These are phyloP conservation scores for Pipistrellus pipistrellus DNA, from an alignment of 2,797 vertebrate genomes.

Conservation along the genomic window DNA sequence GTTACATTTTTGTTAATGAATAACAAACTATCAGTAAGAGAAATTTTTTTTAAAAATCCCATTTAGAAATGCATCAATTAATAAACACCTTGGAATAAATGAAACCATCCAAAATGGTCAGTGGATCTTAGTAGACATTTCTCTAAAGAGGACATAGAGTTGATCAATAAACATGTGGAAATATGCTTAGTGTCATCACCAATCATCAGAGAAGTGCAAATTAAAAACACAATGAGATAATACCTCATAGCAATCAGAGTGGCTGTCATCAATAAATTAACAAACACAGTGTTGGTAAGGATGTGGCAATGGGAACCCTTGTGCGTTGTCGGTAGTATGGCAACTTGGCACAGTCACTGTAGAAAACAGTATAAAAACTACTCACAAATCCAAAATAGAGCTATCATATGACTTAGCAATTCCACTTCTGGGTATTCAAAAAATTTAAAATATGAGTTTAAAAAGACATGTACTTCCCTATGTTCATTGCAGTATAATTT, in stretches of 20 bases:
- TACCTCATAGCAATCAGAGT: neutral
- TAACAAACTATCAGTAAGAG: too few relatives aligned
- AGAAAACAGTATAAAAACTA: neutral
- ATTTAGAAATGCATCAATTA: too few relatives aligned
- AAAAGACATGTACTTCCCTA: neutral
- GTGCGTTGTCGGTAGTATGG: neutral
- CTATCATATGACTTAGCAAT: neutral
- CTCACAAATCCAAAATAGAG: neutral
- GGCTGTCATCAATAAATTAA: neutral
- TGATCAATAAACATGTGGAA: neutral
- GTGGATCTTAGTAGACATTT: neutral
- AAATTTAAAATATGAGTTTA: neutral
- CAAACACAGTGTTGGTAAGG: neutral
- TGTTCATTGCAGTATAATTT: neutral
- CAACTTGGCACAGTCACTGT: neutral
- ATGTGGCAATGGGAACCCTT: neutral
- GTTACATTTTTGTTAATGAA: too few relatives aligned
- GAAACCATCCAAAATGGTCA: neutral
- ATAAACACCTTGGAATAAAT: too few relatives aligned
- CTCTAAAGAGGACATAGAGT: neutral
- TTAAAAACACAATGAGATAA: neutral
- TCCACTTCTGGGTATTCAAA: neutral
- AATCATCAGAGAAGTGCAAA: neutral
- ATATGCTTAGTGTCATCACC: neutral
- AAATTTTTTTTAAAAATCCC: too few relatives aligned